A percentile compares a stretch with the other conserved stretches of the same genome.
Conservation (phyloP, 2,797 vertebrate species). For the Sus cebifrons region DNA sequence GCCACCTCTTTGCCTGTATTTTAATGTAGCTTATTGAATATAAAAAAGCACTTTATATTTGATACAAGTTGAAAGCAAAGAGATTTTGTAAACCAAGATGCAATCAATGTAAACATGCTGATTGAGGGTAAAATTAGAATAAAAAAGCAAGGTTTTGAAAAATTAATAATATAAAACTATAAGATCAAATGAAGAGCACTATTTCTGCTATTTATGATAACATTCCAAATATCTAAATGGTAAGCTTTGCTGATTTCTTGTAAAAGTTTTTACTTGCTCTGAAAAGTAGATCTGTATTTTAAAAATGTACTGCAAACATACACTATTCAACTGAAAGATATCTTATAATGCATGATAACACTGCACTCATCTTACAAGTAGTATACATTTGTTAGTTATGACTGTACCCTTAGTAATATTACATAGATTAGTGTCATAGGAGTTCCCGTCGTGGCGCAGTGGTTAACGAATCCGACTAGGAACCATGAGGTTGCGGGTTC, state of each 20-base stretch:
- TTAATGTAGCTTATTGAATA: slow-evolving; percentile 49
- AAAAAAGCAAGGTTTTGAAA: slow-evolving; percentile 51
- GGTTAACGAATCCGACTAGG: too few relatives aligned
- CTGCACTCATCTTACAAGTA: too few relatives aligned
- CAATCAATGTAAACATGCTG: slow-evolving; percentile 70
- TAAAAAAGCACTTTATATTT: slow-evolving; percentile 70
- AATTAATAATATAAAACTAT: slow-evolving; percentile 67
- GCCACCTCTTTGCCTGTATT: neutral
- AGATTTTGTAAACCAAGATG: slow-evolving; percentile 42
- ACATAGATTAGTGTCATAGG: too few relatives aligned
- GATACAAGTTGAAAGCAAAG: slow-evolving; percentile 60
- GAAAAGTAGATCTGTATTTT: neutral
- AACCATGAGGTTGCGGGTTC: too few relatives aligned
- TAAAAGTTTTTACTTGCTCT: slow-evolving; percentile 23
- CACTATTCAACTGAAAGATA: too few relatives aligned
- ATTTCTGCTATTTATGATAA: slow-evolving; percentile 37
- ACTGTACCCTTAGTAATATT: too few relatives aligned
- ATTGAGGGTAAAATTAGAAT: slow-evolving; percentile 73
- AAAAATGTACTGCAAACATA: too few relatives aligned
- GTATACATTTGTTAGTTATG: too few relatives aligned
- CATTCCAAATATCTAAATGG: slow-evolving; percentile 58
- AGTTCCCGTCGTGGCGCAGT: too few relatives aligned
- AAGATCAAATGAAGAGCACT: slow-evolving; percentile 69
- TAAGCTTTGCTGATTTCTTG: slow-evolving; percentile 22
- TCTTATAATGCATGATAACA: too few relatives aligned